Base-by-base conservation (phyloP, 2,113 vertebrate species). In the Amblyopsis rosae region DNA sequence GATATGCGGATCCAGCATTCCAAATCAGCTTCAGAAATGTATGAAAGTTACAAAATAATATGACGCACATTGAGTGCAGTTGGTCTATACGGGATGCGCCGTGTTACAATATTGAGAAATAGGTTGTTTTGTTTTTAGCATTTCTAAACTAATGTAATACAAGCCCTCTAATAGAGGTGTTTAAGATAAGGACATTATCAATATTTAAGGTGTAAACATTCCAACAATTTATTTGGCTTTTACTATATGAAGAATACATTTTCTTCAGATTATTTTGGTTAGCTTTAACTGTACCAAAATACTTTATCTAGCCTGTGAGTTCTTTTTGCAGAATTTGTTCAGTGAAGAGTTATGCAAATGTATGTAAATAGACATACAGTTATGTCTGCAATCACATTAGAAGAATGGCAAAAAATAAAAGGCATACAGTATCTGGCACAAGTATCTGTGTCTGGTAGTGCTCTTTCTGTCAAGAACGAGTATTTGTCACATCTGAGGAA, bases 1-100 rank as follows among this genome's bases (percentile, higher is more conserved):
- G 9, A 45, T 49, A 41, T 57, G 32, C 47, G 61, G 17, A 70
- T 51, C 55, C 54, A 53, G 19, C 65, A 62, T 71, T 54, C 7
- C 32, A 32, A 60, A n/a, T 41, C 50, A 47, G 26, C 45, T 48
- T 0, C 53, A 41, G 35, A 41, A 41, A 41, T 5, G 4, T 41
- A 41, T 41, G 35, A 41, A 41, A 41, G 35, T 41, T 41, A 41
- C 4, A 41, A 41, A 41, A 41, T 41, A 41, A 41, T 41, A 8
- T 41, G 35, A 41, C 35, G 6, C 4, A 41, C 4, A 41, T 41
- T 5, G 35, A 41, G 35, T 8, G 26, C 26, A 26, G 35, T 41
- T 33, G 17, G 48, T 57, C 75, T 32, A 79, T 8, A 56, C 53
- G 60, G 13, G 49, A 8, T 15, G 13, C 13, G 11, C 2, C 49